Conservation (phyloP, 2,888 invertebrate genomes). For the Pyrgus malvae region DNA sequence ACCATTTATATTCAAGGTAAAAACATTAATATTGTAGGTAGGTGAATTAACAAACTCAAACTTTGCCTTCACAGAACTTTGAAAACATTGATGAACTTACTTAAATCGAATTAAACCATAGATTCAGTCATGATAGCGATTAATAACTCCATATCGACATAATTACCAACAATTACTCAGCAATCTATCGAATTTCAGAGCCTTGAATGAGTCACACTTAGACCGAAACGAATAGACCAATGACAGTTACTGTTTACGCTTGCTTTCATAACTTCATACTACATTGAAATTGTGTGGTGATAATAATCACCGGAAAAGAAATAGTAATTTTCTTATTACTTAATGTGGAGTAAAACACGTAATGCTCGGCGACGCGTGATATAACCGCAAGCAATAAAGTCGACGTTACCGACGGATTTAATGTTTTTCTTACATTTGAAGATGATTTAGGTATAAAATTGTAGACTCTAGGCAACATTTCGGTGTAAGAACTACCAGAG, state of each 20-base stretch:
- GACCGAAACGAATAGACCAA: conserved; percentile 1
- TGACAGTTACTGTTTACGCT: neutral
- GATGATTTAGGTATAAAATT: no score
- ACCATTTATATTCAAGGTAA: no score
- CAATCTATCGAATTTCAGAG: conserved; percentile 8
- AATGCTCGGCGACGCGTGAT: neutral
- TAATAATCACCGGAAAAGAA: conserved; percentile 10
- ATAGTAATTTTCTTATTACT: neutral
- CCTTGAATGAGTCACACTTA: neutral
- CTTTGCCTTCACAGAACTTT: no score
- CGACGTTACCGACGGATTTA: no score
- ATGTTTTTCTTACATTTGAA: no score
- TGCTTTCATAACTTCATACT: neutral
- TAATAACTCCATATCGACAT: conserved; percentile 1
- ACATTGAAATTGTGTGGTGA: neutral
- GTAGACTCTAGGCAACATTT: no score
- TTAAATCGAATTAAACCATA: no score
- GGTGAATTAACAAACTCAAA: no score
- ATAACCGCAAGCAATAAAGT: neutral
- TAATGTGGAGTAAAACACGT: neutral
- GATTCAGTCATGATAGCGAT: no score
- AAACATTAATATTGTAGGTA: no score
- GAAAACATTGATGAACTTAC: no score
- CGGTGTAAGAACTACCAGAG: no score
- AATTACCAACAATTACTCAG: conserved; percentile 6